phyloP scores from a whole-genome alignment of 2,113 vertebrate species.

The Hippopotamus amphibius region DNA sequence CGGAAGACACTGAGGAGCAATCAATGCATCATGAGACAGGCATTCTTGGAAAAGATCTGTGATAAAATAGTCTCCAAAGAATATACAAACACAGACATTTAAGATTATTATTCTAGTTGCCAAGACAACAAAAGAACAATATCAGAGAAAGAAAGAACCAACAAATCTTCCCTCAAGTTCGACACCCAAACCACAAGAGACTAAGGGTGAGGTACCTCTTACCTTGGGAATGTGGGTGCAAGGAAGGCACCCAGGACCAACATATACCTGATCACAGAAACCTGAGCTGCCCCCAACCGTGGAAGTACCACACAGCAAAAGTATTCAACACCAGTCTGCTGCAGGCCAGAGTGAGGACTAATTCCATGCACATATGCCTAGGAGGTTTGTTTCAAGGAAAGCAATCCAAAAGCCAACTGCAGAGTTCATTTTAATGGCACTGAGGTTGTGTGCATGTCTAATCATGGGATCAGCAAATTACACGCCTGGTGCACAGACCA shows the following conservation, averaged over 20 bases:
- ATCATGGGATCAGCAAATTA: constrained; percentile 81
- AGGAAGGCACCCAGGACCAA: background rate
- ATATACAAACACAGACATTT: constrained; percentile 75
- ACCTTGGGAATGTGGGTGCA: background rate
- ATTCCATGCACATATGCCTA: constrained; percentile 73
- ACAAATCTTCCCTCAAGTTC: constrained; percentile 46
- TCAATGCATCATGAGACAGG: constrained; percentile 56
- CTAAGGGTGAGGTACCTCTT: background rate
- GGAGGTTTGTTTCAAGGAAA: constrained; percentile 61
- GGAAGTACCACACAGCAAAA: constrained; percentile 19
- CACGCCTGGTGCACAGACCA: constrained; percentile 68
- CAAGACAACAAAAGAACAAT: constrained; percentile 79
- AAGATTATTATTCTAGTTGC: constrained; percentile 80
- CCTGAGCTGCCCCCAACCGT: background rate
- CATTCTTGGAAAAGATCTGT: constrained; percentile 64
- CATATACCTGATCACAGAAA: constrained; percentile 1
- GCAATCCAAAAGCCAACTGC: constrained; percentile 65
- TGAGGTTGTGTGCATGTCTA: constrained; percentile 79
- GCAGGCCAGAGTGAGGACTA: constrained; percentile 44
- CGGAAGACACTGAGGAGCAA: constrained; percentile 63
- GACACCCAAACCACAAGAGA: background rate
- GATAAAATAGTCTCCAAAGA: constrained; percentile 83
- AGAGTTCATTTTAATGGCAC: constrained; percentile 73
- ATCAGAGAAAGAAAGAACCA: constrained; percentile 50
- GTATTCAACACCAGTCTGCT: background rate